Percentiles rank a stretch among this genome's conserved stretches.
These are phyloP conservation scores for Aythya fuligula DNA, from an alignment of 2,797 vertebrate species.

Conservation along the genomic window DNA sequence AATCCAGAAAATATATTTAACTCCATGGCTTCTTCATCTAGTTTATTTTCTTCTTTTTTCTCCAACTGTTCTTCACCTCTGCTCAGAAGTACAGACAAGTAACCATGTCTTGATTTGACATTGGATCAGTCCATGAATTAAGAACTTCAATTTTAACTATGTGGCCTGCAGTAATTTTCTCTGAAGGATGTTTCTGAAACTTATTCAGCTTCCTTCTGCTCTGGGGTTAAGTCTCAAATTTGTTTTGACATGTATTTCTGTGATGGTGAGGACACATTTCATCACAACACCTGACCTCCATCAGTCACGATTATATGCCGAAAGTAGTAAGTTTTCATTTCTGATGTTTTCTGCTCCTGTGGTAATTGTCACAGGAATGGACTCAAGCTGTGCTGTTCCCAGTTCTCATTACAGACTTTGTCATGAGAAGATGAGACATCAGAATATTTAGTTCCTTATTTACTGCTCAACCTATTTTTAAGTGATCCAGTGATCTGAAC, in stretches of 20 bases:
- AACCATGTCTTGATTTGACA: neutral
- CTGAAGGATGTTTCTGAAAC: neutral
- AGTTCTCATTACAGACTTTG: neutral
- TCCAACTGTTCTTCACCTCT: slow-evolving; percentile 42
- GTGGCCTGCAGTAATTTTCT: neutral
- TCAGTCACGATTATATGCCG: neutral
- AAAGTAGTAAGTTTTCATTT: neutral
- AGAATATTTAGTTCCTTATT: slow-evolving; percentile 4
- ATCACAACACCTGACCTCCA: neutral
- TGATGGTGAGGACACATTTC: neutral
- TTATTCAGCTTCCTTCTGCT: neutral
- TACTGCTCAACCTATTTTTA: neutral
- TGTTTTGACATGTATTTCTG: slow-evolving; percentile 11
- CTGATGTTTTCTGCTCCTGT: neutral
- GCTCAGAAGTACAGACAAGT: slow-evolving; percentile 20
- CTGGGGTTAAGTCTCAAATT: neutral
- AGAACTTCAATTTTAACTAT: neutral
- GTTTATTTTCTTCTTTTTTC: slow-evolving; percentile 49
- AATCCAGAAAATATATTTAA: slow-evolving; percentile 67
- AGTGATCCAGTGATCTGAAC: neutral
- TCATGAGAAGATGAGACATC: neutral
- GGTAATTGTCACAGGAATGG: neutral
- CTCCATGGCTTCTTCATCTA: slow-evolving; percentile 32
- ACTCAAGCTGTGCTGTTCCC: neutral
- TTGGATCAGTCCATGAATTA: neutral